Conservation (phyloP, 2,797 vertebrate genomes). For the Rhyacichthys aspro region DNA sequence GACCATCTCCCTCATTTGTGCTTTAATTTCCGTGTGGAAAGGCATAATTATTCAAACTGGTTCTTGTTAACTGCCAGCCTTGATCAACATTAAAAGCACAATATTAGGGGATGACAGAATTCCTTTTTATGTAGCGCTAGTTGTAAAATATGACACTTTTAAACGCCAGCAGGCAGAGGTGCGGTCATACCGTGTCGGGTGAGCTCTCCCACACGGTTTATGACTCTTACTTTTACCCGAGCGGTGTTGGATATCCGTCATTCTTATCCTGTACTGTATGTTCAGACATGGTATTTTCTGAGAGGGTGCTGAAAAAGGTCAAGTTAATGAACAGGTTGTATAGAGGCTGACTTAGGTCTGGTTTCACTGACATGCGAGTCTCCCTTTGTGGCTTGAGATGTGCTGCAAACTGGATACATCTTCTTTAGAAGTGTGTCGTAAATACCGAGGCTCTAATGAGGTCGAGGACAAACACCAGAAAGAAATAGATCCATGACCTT, state of each 20-base stretch:
- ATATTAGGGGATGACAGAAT: not conserved
- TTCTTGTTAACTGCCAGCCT: not conserved
- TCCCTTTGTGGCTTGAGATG: conserved; percentile 13
- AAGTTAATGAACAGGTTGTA: conserved; percentile 24
- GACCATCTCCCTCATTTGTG: not conserved
- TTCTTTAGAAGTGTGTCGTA: conserved; percentile 1
- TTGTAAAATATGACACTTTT: not conserved
- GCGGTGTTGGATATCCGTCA: conserved; percentile 3
- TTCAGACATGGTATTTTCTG: not conserved
- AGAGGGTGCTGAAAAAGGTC: conserved; percentile 7
- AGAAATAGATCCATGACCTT: not conserved
- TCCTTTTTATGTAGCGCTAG: not conserved
- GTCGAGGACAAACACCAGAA: conserved; percentile 7
- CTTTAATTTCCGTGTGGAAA: not conserved
- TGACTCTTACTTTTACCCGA: not conserved
- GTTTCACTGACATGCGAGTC: conserved; percentile 44
- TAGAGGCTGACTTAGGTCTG: conserved; percentile 21
- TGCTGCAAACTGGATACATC: conserved; percentile 18
- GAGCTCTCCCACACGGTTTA: not conserved
- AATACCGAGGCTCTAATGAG: conserved; percentile 1
- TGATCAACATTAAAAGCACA: not conserved
- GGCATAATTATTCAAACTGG: too few relatives aligned
- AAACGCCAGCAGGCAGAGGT: not conserved
- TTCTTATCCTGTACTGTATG: not conserved
- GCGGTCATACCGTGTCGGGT: not conserved